These are phyloP conservation scores for Drosophila teissieri DNA, from an alignment of 1,140 invertebrate genomes.

Conservation along the genomic window DNA sequence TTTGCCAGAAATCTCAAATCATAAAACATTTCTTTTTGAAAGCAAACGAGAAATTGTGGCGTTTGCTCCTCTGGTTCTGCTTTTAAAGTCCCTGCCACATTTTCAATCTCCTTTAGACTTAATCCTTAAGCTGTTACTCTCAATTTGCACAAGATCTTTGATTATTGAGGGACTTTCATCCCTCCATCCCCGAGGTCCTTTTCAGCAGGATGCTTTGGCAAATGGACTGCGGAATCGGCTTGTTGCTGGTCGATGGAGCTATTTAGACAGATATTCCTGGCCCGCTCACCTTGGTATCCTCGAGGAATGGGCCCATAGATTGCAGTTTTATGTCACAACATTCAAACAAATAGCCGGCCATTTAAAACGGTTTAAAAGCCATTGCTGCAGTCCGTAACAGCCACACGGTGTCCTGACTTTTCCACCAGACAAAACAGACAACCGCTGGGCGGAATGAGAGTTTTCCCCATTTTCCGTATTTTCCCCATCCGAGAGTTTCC, in stretches of 20 bases:
- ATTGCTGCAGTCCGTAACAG: constrained; percentile 48
- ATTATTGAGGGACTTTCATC: constrained; percentile 22
- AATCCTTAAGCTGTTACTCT: constrained; percentile 47
- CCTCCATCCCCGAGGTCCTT: constrained; percentile 2
- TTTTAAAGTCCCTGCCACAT: neutral
- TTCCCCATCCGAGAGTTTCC: constrained; percentile 7
- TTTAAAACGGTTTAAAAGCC: constrained; percentile 71
- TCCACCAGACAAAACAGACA: constrained; percentile 20
- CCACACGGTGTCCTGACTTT: constrained; percentile 29
- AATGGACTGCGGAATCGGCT: constrained; percentile 48
- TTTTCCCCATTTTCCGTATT: constrained; percentile 5
- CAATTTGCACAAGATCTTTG: constrained; percentile 45
- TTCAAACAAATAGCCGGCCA: constrained; percentile 75
- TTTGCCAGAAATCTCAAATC: too few species aligned
- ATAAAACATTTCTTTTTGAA: too few species aligned
- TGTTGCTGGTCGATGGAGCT: constrained; percentile 56
- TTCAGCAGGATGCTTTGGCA: constrained; percentile 32
- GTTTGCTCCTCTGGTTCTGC: neutral
- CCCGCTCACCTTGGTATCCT: constrained; percentile 46
- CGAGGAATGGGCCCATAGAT: constrained; percentile 70
- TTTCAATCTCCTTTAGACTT: constrained; percentile 17
- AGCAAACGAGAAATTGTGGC: neutral
- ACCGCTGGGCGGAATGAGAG: constrained; percentile 25
- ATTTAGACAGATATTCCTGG: constrained; percentile 44
- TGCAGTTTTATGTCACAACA: constrained; percentile 77